These are phyloP conservation scores for Solenopsis invicta DNA, from an alignment of 1,140 invertebrate genomes.

Conservation along the genomic window DNA sequence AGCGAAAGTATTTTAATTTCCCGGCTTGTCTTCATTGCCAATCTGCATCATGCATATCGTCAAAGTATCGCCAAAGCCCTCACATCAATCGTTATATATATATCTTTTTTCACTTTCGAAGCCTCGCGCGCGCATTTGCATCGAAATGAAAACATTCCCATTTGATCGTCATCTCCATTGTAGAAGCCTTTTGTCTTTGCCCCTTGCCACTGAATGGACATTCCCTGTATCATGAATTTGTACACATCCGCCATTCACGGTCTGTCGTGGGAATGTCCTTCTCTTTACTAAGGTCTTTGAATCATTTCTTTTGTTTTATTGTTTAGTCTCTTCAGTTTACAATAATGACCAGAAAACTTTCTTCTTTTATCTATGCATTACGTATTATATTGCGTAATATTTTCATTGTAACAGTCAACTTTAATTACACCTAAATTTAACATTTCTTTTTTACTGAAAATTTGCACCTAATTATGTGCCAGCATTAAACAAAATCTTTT, in stretches of 20 bases:
- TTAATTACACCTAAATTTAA: background rate
- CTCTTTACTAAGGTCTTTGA: slow-evolving; percentile 36
- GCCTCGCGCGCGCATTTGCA: slow-evolving; percentile 75
- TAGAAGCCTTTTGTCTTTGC: slow-evolving; percentile 73
- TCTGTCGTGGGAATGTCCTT: slow-evolving; percentile 46
- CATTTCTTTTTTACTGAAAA: background rate
- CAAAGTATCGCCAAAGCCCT: slow-evolving; percentile 52
- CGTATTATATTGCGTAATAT: too few species aligned
- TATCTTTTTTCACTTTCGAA: slow-evolving; percentile 46
- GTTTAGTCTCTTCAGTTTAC: slow-evolving; percentile 2
- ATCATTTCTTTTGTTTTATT: background rate
- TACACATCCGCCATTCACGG: slow-evolving; percentile 74
- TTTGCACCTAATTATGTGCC: background rate
- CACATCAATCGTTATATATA: slow-evolving; percentile 42
- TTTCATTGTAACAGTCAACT: slow-evolving; percentile 16
- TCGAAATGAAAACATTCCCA: slow-evolving; percentile 82
- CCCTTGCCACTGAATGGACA: slow-evolving; percentile 74
- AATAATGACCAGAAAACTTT: background rate
- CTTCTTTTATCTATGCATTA: background rate
- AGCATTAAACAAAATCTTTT: background rate
- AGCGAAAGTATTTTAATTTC: slow-evolving; percentile 47
- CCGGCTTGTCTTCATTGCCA: slow-evolving; percentile 34
- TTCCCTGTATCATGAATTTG: slow-evolving; percentile 77
- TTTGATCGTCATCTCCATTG: slow-evolving; percentile 77
- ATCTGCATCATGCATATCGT: slow-evolving; percentile 46